These are phyloP conservation scores for Eustalomyia histrio DNA, from an alignment of 2,888 invertebrate genomes.

Conservation along the genomic window DNA sequence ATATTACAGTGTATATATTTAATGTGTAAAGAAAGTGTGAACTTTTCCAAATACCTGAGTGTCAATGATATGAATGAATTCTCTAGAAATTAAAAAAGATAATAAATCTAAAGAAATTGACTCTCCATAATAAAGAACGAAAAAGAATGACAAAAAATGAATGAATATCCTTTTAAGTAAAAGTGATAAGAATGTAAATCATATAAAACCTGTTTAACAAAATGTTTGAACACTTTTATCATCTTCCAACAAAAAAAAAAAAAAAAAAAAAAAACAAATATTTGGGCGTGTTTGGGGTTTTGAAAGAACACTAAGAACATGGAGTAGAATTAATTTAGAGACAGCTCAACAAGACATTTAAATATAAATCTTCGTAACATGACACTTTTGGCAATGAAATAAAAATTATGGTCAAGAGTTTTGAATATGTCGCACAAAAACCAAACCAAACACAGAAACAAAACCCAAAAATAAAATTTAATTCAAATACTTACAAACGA, in stretches of 20 bases:
- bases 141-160: slow-evolving; percentile 12
- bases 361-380: slow-evolving; percentile 79
- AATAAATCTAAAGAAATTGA: slow-evolving; percentile 57
- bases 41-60: slow-evolving; percentile 59
- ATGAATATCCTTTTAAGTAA: slow-evolving; percentile 51
- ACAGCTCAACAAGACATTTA: slow-evolving; percentile 67
- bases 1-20: slow-evolving; percentile 6
- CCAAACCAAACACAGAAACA: slow-evolving; percentile 6
- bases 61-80: slow-evolving; percentile 58
- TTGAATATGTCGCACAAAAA: slow-evolving; percentile 74
- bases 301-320: slow-evolving; percentile 45
- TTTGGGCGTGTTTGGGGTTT: slow-evolving; percentile 61
- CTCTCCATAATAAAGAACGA: slow-evolving; percentile 32
- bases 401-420: slow-evolving; percentile 77
- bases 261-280: slow-evolving; percentile 34
- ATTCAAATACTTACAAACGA: slow-evolving; percentile 41
- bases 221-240: slow-evolving; percentile 50
- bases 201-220: slow-evolving; percentile 50
- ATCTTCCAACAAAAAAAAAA: not conserved
- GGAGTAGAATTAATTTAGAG: slow-evolving; percentile 51
- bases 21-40: slow-evolving; percentile 53
- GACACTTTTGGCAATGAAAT: slow-evolving; percentile 80
- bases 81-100: slow-evolving; percentile 52
- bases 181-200: slow-evolving; percentile 65
- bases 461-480: slow-evolving; percentile 30